These are phyloP conservation scores for Muschampia plurimacula DNA, from an alignment of 2,888 invertebrate species.

Conservation along the genomic window DNA sequence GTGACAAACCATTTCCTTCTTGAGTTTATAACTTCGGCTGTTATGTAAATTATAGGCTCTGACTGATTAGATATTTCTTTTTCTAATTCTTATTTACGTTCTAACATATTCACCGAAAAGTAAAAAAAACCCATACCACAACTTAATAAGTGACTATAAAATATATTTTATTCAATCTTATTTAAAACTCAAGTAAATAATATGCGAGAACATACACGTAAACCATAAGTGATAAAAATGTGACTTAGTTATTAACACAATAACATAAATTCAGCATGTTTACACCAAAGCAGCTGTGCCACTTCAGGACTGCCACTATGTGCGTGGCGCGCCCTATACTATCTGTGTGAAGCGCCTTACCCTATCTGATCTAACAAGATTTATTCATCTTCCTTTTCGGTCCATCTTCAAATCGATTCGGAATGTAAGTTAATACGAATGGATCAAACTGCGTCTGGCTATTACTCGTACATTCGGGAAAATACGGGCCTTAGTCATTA, in stretches of 20 bases:
- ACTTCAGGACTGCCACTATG: constrained; percentile 44
- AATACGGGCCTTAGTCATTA: background rate
- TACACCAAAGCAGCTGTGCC: background rate
- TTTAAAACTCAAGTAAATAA: no score
- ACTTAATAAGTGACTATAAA: no score
- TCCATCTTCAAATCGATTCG: constrained; percentile 51
- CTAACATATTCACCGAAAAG: no score
- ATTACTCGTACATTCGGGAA: background rate
- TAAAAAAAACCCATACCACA: no score
- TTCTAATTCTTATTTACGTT: no score
- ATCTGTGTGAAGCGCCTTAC: constrained; percentile 49
- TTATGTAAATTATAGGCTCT: no score
- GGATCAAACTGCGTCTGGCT: constrained; percentile 13
- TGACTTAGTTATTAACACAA: background rate
- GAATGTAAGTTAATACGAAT: constrained; percentile 45
- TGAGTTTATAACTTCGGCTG: no score
- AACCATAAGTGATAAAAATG: background rate
- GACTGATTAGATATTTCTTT: no score
- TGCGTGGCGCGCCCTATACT: constrained; percentile 36
- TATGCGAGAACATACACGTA: no score
- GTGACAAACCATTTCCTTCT: no score
- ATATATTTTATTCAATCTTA: no score
- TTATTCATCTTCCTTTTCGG: constrained; percentile 52
- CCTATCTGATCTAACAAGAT: constrained; percentile 59
- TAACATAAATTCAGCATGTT: background rate